Percentiles rank a stretch among this genome's conserved stretches.
phyloP scores from a whole-genome alignment of 1,140 invertebrate species.

The Panagrolaimus sp. region DNA sequence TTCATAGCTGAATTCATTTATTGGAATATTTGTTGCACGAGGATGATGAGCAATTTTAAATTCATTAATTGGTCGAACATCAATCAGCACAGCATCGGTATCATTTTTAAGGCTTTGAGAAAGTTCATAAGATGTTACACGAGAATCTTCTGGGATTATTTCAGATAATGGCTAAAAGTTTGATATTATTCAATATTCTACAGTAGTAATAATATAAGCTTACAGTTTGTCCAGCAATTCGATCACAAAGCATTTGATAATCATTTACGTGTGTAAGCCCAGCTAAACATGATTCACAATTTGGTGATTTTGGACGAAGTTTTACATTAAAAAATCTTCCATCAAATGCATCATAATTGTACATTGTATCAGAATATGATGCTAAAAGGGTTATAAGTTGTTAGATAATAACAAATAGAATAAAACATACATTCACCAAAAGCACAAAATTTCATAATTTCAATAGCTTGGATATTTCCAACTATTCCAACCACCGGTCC shows the following conservation, averaged over 20 bases:
- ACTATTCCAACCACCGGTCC: slow-evolving; percentile 78
- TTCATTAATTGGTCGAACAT: neutral
- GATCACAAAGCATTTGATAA: slow-evolving; percentile 78
- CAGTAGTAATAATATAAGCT: neutral
- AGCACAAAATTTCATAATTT: slow-evolving; percentile 77
- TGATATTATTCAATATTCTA: neutral
- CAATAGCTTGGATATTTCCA: slow-evolving; percentile 81
- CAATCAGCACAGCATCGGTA: neutral
- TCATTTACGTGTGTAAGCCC: slow-evolving; percentile 60
- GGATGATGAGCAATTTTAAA: slow-evolving; percentile 7
- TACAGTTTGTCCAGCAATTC: slow-evolving; percentile 71
- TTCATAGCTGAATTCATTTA: slow-evolving; percentile 61
- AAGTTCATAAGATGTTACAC: neutral
- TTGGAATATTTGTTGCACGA: slow-evolving; percentile 24
- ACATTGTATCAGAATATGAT: neutral
- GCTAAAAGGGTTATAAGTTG: slow-evolving; percentile 66
- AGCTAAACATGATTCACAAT: slow-evolving; percentile 65
- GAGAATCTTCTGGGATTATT: neutral
- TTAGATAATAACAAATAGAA: slow-evolving; percentile 75
- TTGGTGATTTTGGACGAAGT: slow-evolving; percentile 65
- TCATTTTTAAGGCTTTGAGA: neutral
- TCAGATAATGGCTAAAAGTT: neutral
- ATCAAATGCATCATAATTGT: slow-evolving; percentile 67
- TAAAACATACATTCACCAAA: slow-evolving; percentile 69
- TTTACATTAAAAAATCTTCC: slow-evolving; percentile 69